Base-by-base conservation (phyloP, 1,140 invertebrate species). In the Chlorops oryzae region DNA sequence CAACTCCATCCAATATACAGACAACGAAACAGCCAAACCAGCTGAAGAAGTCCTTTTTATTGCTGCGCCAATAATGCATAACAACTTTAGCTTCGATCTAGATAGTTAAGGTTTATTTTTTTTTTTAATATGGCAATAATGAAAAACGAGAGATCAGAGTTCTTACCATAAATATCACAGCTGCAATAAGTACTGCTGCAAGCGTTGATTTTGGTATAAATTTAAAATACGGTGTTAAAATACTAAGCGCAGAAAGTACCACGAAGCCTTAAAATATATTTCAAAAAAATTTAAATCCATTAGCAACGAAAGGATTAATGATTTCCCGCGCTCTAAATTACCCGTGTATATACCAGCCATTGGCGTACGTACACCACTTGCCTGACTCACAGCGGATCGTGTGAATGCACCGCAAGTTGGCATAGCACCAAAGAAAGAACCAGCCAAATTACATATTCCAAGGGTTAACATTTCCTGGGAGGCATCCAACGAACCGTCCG, bases 121-220 rank as follows among this genome's bases (percentile, higher is more conserved):
- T 2, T 2, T 10, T 34, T 12, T 15, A 39, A 18, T 12, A 12
- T 22, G 23, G 15, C 28, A 13, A 25, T 15, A 28, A 15, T 4
- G 10, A 2, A 4, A 25, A n/a, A n/a, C n/a, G n/a, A n/a, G n/a
- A n/a, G n/a, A 12, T 6, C 20, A 22, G 7, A 7, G 13, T 35
- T 54, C 54, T 65, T 41, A 93, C 85, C 88, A 93, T 92, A 61
- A 89, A 90, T 20, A 92, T 77, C 10, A 94, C 90, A 6, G 91
- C 89, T 32, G 85, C 85, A 41, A 93, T 90, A 35, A 94, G 87
- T 12, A 93, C 86, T 1, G 88, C 83, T 3, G 88, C 86, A 3
- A 90, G 76, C 3, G 81, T 80, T 24, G 86, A 78, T 76, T 88
- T 80, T 24, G 86, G 84, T 61, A 93, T 92, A 62, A 81, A 94